phyloP scores from a whole-genome alignment of 2,797 vertebrate genomes.

The Margarornis squamiger region DNA sequence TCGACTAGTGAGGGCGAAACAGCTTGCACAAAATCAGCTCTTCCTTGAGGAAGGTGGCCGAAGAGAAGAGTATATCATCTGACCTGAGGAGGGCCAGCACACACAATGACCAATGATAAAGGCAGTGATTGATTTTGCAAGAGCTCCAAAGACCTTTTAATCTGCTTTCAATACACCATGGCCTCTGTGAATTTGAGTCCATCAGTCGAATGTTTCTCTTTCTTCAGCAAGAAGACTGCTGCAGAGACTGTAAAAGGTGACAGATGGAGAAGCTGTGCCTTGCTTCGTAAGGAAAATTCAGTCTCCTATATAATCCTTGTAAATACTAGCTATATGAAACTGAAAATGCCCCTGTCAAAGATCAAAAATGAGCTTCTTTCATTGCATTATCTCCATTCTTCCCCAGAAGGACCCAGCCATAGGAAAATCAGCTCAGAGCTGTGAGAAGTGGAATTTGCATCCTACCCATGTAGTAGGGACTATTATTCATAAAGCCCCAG shows the following conservation, averaged over 20 bases:
- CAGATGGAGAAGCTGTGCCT: not conserved
- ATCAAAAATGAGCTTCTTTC: not conserved
- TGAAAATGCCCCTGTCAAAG: not conserved
- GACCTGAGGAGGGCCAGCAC: rapidly evolving
- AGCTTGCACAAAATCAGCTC: not conserved
- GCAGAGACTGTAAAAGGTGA: not conserved
- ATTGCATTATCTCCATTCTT: not conserved
- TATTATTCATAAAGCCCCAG: not conserved
- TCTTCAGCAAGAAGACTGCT: not conserved
- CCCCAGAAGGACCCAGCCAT: not conserved
- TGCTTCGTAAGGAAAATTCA: not conserved
- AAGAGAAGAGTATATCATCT: not conserved
- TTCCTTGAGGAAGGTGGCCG: rapidly evolving
- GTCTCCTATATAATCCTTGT: not conserved
- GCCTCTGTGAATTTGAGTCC: not conserved
- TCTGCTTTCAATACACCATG: not conserved
- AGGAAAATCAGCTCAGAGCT: not conserved
- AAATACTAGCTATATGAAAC: not conserved
- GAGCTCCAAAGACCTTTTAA: not conserved
- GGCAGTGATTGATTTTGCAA: not conserved
- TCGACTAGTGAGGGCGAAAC: rapidly evolving
- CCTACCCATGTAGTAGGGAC: not conserved
- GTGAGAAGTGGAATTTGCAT: not conserved
- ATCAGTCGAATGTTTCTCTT: not conserved
- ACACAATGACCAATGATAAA: not conserved